Base-by-base conservation (phyloP, 2,113 vertebrate genomes). In the Platichthys flesus region DNA sequence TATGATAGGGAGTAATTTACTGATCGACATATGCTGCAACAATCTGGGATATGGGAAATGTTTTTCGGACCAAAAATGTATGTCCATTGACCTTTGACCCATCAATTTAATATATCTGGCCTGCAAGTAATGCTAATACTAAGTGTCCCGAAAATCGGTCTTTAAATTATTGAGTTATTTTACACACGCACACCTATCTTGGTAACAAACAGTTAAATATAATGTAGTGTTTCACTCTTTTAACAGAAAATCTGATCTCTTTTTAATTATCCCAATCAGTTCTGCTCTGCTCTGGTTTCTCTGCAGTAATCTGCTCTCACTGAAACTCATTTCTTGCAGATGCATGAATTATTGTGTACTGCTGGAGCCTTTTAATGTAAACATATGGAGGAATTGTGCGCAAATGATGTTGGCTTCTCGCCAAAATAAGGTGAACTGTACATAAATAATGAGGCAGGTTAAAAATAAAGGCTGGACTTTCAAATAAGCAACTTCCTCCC, bases 231-330 rank as follows among this genome's bases (percentile, higher is more conserved):
- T 9, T 20, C 42, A 35, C 12, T 45, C 45, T 37, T 9, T 9
- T 35, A 42, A n/a, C 10, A 40, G 12, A 16, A 31, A 31, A n/a
- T 1, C 20, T 16, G 3, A 49, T 63, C 3, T 54, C 5, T 21
- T 18, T 56, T 54, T 26, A 45, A 66, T 52, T 1, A 54, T 47
- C 74, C 9, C 0, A 20, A 45, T 47, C 4, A 45, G 2, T 68
- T 51, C 9, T 45, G 42, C 20, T 55, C 42, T 69, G 35, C 47
- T 54, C 12, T 56, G 23, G 26, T 54, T 51, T 71, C 45, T 70
- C 31, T 45, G 15, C 13, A 1, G 10, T 57, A 28, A 23, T 66
- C 37, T 31, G 67, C n/a, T 58, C 54, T 21, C 31, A 31, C 60
- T 68, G 20, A 21, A 67, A 24, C 23, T 14, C 57, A n/a, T 21